Conservation (phyloP, 2,888 invertebrate species). For the Monopis laevigella region DNA sequence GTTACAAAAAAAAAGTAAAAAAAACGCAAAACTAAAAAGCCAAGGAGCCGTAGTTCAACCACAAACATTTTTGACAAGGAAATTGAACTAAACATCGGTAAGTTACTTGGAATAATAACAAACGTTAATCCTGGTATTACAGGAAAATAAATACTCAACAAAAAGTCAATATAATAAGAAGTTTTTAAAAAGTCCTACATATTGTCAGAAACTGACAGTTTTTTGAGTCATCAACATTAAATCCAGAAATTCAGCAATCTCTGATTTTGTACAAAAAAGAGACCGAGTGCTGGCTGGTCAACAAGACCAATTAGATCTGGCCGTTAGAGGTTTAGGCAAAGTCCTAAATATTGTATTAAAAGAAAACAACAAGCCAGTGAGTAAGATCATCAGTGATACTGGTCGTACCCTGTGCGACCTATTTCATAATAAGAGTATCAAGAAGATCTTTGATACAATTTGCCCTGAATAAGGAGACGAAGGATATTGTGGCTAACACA, state of each 20-base stretch:
- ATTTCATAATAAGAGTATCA: neutral
- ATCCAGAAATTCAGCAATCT: slow-evolving; percentile 9
- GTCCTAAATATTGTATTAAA: neutral
- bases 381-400: slow-evolving; percentile 11
- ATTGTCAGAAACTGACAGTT: slow-evolving; percentile 6
- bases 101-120: too few species aligned
- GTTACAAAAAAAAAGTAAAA: too few species aligned
- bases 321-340: slow-evolving; percentile 5
- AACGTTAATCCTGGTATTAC: too few species aligned
- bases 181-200: too few species aligned
- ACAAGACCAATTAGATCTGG: slow-evolving; percentile 3
- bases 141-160: too few species aligned
- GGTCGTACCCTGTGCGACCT: slow-evolving; percentile 11
- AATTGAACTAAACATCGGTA: too few species aligned
- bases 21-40: too few species aligned
- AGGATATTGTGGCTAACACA: slow-evolving; percentile 6
- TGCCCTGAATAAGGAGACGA: neutral
- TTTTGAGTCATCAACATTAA: slow-evolving; percentile 4
- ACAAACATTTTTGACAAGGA: too few species aligned
- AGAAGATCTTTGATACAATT: slow-evolving; percentile 4
- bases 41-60: too few species aligned
- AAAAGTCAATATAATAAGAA: too few species aligned
- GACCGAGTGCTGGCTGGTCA: slow-evolving; percentile 5
- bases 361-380: neutral
- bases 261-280: slow-evolving; percentile 6